Conservation (phyloP, 2,113 vertebrate species). For the Silurus glanis region DNA sequence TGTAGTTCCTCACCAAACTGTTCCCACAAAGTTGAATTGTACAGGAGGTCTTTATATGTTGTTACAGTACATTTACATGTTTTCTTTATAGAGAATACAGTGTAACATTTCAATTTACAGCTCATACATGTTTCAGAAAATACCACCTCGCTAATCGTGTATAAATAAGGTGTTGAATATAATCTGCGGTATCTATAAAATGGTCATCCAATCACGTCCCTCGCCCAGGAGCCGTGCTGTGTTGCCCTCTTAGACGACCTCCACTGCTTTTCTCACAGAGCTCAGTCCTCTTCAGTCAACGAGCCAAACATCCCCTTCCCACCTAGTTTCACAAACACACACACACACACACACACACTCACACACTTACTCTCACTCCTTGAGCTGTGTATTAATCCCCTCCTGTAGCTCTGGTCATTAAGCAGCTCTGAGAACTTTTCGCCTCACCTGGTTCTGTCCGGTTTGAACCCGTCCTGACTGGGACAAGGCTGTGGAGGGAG, state of each 20-base stretch:
- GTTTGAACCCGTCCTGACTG: background rate
- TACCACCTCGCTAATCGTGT: background rate
- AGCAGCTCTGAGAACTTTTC: slow-evolving; percentile 27
- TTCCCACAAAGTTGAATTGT: no score
- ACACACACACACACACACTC: background rate
- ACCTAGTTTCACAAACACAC: background rate
- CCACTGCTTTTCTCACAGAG: slow-evolving; percentile 1
- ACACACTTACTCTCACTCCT: background rate
- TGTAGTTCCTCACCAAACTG: no score
- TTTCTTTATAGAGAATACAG: background rate
- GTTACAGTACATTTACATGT: no score
- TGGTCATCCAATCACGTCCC: background rate
- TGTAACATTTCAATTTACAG: background rate
- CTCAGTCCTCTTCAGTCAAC: background rate
- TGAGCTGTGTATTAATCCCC: slow-evolving; percentile 45
- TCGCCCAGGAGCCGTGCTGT: background rate
- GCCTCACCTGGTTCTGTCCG: slow-evolving; percentile 24
- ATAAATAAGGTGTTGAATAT: background rate
- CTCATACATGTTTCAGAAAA: background rate
- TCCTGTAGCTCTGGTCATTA: slow-evolving; percentile 41
- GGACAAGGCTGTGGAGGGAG: background rate
- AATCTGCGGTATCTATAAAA: background rate
- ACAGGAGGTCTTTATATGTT: no score
- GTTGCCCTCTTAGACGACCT: background rate
- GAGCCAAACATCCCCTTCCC: background rate